Evolutionary conservation across 2,888 invertebrate genomes (phyloP), one percentile per base, ranked within the genome.

Genomic region (Slavum lentiscoides): DNA sequence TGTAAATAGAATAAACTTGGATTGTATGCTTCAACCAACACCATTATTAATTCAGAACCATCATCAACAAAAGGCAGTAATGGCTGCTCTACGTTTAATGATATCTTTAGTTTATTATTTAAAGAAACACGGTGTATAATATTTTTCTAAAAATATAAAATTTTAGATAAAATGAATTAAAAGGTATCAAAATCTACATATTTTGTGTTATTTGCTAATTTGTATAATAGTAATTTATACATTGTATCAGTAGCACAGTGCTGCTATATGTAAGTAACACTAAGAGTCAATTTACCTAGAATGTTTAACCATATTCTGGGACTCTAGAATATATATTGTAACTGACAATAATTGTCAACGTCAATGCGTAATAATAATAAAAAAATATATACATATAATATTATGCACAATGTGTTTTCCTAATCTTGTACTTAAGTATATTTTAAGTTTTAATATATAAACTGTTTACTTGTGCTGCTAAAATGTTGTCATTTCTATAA

Each of bases 1-100:
- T 62, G 69, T 39, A 80, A 21, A 64, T 37, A 80, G 23, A 80
- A 80, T 55, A 64, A 70, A 55, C 53, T 64, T 55, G 77, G 77
- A 58, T 64, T 39, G 39, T 80, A 70, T 62, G 9, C 39, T 55
- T 64, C 39, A 64, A 43, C 49, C 17, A 77, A 61, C 15, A 39
- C 1, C 77, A 77, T 62, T n/a, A 37, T 15, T 61, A 2, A 5
- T 7, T 58, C 39, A 9, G 39, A 58, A 39, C 11, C 17, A 19
- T 30, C 2, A 3, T 43, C 7, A n/a, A 21, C 11, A 23, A 23
- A 30, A 17, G 30, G 23, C 11, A 62, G 23, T 76, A 23, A 17
- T 49, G 23, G 55, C 15, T 68, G 68, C 5, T 68, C 59, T 61
- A 76, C 15, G 1, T 9, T 43, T 49, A 62, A 53, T n/a, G 49